phyloP scores from a whole-genome alignment of 2,113 vertebrate genomes.

The Lanius collurio region DNA sequence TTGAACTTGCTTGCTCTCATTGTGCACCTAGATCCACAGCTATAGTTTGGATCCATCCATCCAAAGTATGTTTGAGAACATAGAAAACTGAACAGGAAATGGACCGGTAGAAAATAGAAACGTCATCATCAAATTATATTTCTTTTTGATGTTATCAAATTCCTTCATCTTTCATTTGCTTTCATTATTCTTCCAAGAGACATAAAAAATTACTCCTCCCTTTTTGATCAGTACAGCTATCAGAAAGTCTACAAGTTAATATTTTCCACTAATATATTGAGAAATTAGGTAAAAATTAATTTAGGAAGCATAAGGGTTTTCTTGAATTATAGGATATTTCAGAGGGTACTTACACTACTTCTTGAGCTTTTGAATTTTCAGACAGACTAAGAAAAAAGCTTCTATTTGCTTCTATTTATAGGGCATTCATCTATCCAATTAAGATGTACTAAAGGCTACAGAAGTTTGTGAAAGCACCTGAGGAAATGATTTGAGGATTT shows the following conservation, averaged over 20 bases:
- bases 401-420: not conserved
- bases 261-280: not conserved
- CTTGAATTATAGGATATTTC: constrained; percentile 10
- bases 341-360: not conserved
- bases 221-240: constrained; percentile 25
- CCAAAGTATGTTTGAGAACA: not conserved
- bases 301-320: not conserved
- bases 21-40: not conserved
- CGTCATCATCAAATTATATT: not conserved
- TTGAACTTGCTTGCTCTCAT: not conserved
- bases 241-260: not conserved
- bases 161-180: constrained; percentile 17
- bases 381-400: not conserved
- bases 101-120: not conserved
- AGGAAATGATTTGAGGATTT: not conserved
- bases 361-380: constrained; percentile 5
- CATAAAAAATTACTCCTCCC: not conserved
- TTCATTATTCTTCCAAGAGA: constrained; percentile 44
- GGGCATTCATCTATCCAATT: not conserved
- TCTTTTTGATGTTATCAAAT: constrained; percentile 15
- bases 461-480: not conserved
- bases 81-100: not conserved
- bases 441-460: not conserved
- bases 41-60: not conserved
- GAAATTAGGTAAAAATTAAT: not conserved